A percentile compares a stretch with the other conserved stretches of the same genome.
Conservation (phyloP, 2,113 vertebrate species). For the Tachysurus fulvidraco region DNA sequence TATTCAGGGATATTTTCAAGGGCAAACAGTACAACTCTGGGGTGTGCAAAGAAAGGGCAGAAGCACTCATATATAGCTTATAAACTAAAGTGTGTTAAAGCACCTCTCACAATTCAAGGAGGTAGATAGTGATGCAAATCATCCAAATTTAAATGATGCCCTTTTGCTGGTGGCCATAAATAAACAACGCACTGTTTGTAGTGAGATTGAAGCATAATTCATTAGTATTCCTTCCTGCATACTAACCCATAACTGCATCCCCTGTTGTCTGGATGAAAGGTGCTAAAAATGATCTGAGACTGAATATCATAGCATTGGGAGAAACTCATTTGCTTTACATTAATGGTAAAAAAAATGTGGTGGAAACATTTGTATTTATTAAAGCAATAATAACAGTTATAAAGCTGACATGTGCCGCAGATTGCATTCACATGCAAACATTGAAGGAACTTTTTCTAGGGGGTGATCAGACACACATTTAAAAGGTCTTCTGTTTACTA, state of each 20-base stretch:
- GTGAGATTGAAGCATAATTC: constrained; percentile 55
- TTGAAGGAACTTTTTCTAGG: not conserved
- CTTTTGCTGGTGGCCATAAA: constrained; percentile 56
- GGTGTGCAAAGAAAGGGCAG: constrained; percentile 23
- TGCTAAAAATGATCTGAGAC: constrained; percentile 13
- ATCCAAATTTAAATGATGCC: constrained; percentile 49
- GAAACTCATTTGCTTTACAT: not conserved
- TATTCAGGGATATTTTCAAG: constrained; percentile 36
- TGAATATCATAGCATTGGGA: not conserved
- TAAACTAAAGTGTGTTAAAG: constrained; percentile 37
- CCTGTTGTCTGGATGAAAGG: not conserved
- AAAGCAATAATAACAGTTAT: not conserved
- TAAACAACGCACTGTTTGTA: constrained; percentile 50
- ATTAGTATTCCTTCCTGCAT: constrained; percentile 51
- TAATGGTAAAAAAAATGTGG: not conserved
- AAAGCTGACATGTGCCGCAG: not conserved
- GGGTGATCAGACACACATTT: not conserved
- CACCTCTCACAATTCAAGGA: constrained; percentile 36
- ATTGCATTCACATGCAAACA: not conserved
- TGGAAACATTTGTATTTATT: not conserved
- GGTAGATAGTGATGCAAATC: constrained; percentile 67
- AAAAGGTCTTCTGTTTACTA: not conserved
- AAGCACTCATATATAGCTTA: constrained; percentile 3
- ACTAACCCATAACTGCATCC: constrained; percentile 24
- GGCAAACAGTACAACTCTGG: constrained; percentile 29